These are phyloP conservation scores for Drosophila gunungcola DNA, from an alignment of 1,140 invertebrate genomes.

Conservation along the genomic window DNA sequence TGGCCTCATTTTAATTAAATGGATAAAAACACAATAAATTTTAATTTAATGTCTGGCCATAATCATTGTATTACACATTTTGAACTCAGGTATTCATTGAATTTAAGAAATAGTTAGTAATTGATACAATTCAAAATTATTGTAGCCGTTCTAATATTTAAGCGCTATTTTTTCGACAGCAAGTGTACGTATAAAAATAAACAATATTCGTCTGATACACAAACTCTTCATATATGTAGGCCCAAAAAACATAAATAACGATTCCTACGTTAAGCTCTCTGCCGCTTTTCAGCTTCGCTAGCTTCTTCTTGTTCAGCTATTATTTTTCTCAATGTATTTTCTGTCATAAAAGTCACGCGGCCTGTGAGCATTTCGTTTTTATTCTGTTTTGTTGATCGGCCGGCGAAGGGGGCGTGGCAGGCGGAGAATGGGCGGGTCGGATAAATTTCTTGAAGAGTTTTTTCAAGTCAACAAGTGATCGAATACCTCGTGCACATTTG, in stretches of 20 bases:
- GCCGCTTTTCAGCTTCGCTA: constrained; percentile 5
- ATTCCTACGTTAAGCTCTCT: constrained; percentile 40
- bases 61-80: too few species aligned
- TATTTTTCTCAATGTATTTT: constrained; percentile 45
- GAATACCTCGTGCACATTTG: constrained; percentile 1
- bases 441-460: constrained; percentile 31
- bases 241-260: constrained; percentile 63
- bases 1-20: too few species aligned
- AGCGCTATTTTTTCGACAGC: constrained; percentile 2
- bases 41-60: too few species aligned
- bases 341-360: constrained; percentile 71
- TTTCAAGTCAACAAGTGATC: constrained; percentile 12
- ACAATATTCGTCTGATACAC: constrained; percentile 11
- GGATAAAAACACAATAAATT: neutral
- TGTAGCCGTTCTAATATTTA: neutral
- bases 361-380: constrained; percentile 29
- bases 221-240: constrained; percentile 26
- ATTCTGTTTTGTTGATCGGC: constrained; percentile 11
- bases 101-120: too few species aligned
- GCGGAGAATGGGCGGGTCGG: neutral
- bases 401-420: constrained; percentile 13
- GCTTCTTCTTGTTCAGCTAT: constrained; percentile 10
- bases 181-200: constrained; percentile 33
- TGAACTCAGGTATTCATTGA: too few species aligned
- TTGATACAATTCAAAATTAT: too few species aligned